These are phyloP conservation scores for Falco concolor DNA, from an alignment of 2,797 vertebrate genomes.

Conservation along the genomic window DNA sequence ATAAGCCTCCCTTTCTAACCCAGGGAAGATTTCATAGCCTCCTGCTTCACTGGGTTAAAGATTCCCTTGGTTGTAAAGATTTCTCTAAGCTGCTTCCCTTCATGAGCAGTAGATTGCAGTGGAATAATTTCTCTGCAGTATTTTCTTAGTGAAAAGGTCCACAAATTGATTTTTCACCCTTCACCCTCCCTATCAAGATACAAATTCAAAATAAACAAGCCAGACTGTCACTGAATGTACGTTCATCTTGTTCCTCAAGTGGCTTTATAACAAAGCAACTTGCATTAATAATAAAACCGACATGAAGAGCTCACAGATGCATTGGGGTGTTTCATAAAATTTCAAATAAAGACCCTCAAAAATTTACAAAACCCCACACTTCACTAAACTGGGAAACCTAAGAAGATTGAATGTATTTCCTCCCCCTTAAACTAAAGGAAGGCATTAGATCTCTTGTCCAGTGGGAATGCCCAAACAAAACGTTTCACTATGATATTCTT, in stretches of 20 bases:
- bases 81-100: conserved; percentile 55
- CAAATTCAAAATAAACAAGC: background rate
- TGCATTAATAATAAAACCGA: background rate
- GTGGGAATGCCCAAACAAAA: background rate
- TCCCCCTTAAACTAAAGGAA: background rate
- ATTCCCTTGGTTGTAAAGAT: conserved; percentile 35
- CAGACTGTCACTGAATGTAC: background rate
- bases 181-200: background rate
- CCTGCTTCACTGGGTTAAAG: conserved; percentile 57
- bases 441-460: background rate
- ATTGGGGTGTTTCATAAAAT: background rate
- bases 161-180: conserved; percentile 1
- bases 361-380: background rate
- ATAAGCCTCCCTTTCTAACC: conserved; percentile 31
- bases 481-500: background rate
- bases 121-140: conserved; percentile 46
- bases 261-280: background rate
- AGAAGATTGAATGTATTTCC: background rate
- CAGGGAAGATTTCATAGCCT: conserved; percentile 38
- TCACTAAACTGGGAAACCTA: background rate
- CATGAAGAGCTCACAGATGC: background rate
- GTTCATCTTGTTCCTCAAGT: background rate
- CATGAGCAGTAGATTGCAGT: conserved; percentile 28
- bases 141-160: conserved; percentile 50
- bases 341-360: background rate